Conservation (phyloP, 2,113 vertebrate species). For the Pangasianodon hypophthalmus region DNA sequence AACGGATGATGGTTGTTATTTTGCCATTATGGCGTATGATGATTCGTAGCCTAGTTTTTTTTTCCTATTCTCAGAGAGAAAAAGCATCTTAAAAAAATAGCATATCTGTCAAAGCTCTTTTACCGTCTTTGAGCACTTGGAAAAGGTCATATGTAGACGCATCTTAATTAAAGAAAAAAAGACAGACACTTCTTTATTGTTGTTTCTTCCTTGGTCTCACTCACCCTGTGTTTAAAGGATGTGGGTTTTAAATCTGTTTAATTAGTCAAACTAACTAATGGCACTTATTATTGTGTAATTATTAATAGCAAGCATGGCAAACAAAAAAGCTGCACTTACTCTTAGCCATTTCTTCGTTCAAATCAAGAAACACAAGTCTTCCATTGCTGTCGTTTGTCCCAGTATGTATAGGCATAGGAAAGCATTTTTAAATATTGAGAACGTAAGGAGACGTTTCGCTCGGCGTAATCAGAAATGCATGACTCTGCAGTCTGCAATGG, state of each 20-base stretch:
- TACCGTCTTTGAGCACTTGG: neutral
- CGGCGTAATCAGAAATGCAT: too few species aligned
- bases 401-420: neutral
- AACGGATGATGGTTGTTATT: neutral
- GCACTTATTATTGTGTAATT: too few species aligned
- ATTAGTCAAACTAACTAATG: neutral
- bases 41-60: neutral
- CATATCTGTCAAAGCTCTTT: neutral
- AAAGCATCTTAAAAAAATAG: neutral
- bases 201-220: neutral
- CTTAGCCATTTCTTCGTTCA: neutral
- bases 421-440: too few species aligned
- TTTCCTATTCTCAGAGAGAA: neutral
- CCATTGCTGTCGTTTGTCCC: neutral
- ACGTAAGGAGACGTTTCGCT: too few species aligned
- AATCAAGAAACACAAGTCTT: neutral
- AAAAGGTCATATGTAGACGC: conserved; percentile 24
- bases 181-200: neutral
- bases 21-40: neutral
- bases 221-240: neutral
- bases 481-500: too few species aligned
- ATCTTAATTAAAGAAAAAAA: conserved; percentile 26
- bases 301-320: too few species aligned
- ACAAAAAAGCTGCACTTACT: too few species aligned
- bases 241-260: neutral